Conservation (phyloP, 2,888 invertebrate species). For the Dryobota labecula region DNA sequence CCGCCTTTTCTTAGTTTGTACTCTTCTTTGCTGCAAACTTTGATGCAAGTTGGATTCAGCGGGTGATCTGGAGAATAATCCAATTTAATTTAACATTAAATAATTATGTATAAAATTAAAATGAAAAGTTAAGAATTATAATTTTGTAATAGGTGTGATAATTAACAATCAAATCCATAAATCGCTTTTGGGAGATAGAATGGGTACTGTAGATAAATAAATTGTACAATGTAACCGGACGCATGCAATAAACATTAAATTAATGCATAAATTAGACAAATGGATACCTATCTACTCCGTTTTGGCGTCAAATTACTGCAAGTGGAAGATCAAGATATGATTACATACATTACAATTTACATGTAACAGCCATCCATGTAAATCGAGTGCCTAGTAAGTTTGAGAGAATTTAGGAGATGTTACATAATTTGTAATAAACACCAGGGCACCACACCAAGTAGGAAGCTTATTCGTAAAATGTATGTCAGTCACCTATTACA, state of each 20-base stretch:
- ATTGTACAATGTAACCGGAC: neutral
- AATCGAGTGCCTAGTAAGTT: conserved; percentile 62
- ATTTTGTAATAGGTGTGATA: neutral
- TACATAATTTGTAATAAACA: conserved; percentile 88
- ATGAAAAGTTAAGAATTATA: neutral
- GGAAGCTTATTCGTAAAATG: conserved; percentile 68
- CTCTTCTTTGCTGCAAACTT: conserved; percentile 84
- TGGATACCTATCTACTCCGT: neutral
- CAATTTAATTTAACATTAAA: neutral
- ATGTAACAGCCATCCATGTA: conserved; percentile 1
- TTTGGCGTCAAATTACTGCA: neutral
- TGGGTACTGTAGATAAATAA: neutral
- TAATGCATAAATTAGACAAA: neutral
- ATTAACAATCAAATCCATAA: neutral
- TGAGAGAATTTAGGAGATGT: conserved; percentile 70
- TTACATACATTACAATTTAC: conserved; percentile 10
- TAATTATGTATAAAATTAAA: neutral
- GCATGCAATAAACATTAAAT: neutral
- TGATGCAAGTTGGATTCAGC: conserved; percentile 84
- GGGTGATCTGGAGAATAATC: conserved; percentile 75
- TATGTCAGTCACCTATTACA: conserved; percentile 68
- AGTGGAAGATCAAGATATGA: neutral
- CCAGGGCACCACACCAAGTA: conserved; percentile 76
- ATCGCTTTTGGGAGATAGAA: neutral
- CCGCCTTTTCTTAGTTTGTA: conserved; percentile 76